These are phyloP conservation scores for Asteroscopus sphinx DNA, from an alignment of 2,888 invertebrate genomes.

Conservation along the genomic window DNA sequence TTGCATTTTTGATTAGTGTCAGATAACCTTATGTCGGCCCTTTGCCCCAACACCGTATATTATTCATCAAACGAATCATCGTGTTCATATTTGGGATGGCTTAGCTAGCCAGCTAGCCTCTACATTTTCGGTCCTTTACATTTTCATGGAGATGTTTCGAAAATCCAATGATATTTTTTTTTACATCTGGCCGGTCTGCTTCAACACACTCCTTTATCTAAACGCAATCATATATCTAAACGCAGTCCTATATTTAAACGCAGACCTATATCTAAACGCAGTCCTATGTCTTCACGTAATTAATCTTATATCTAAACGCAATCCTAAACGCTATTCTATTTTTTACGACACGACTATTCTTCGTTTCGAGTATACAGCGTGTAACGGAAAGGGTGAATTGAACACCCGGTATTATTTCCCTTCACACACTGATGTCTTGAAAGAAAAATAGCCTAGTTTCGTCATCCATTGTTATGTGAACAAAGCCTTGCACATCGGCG, in stretches of 20 bases:
- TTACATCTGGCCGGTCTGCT: neutral
- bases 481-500: constrained; percentile 21
- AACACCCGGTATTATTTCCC: no score
- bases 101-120: neutral
- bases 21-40: constrained; percentile 31
- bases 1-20: constrained; percentile 51
- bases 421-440: neutral
- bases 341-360: no score
- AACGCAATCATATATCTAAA: no score
- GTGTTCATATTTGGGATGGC: constrained; percentile 12
- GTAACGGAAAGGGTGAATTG: no score
- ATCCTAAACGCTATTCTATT: no score
- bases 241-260: no score
- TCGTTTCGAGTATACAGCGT: constrained; percentile 8
- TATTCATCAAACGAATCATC: constrained; percentile 39
- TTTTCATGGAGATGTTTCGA: neutral
- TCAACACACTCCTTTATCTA: no score
- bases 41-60: constrained; percentile 37
- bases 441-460: constrained; percentile 1
- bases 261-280: no score
- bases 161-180: no score
- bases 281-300: no score
- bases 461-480: constrained; percentile 23
- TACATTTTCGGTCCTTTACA: constrained; percentile 3
- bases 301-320: no score